phyloP scores from a whole-genome alignment of 2,888 invertebrate genomes.

The Aromia moschata region DNA sequence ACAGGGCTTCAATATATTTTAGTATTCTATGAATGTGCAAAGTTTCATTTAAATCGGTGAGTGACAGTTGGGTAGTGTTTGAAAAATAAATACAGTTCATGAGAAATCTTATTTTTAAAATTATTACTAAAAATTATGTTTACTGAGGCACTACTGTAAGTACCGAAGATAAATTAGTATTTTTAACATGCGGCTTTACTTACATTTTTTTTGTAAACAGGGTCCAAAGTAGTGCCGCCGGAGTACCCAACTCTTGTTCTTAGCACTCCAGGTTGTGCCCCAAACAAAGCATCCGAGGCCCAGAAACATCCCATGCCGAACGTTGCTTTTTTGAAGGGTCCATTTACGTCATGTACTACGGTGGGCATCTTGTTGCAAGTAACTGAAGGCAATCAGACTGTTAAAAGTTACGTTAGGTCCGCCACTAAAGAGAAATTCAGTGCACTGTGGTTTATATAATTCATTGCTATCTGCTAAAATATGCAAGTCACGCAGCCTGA shows the following conservation, averaged over 20 bases:
- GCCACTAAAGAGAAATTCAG: not conserved
- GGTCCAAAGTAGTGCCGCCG: conserved; percentile 83
- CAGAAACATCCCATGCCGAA: conserved; percentile 96
- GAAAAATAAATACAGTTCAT: too few species aligned
- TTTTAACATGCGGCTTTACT: too few species aligned
- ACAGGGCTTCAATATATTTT: too few species aligned
- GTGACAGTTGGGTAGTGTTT: too few species aligned
- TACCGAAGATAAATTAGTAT: too few species aligned
- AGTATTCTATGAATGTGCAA: too few species aligned
- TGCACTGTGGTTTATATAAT: not conserved
- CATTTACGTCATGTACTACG: conserved; percentile 72
- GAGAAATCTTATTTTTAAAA: too few species aligned
- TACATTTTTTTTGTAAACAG: conserved; percentile 88
- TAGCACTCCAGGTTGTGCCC: conserved; percentile 78
- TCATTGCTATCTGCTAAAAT: not conserved
- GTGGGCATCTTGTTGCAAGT: conserved; percentile 56
- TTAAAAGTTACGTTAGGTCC: not conserved
- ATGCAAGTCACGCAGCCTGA: not conserved
- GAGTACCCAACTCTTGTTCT: conserved; percentile 94
- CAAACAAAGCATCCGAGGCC: conserved; percentile 88
- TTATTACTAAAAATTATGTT: too few species aligned
- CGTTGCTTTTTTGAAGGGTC: conserved; percentile 77
- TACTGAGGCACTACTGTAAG: too few species aligned
- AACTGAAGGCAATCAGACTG: not conserved
- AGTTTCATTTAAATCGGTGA: too few species aligned